These are phyloP conservation scores for Drosophila emarginata DNA, from an alignment of 2,888 invertebrate species.

Conservation along the genomic window DNA sequence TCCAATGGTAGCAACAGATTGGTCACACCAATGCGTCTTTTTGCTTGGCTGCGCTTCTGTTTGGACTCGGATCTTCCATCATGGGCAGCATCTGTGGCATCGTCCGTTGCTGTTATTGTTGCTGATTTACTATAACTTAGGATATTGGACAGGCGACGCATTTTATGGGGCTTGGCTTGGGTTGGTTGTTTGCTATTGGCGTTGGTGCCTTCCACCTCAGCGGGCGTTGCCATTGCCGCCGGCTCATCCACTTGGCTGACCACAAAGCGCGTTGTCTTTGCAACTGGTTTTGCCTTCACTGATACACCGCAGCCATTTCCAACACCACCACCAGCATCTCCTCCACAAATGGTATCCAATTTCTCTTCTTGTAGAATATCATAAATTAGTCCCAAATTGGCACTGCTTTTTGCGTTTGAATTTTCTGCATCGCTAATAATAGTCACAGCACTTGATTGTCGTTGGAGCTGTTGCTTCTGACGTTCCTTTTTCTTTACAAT, in stretches of 20 bases:
- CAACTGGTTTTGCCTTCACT: constrained; percentile 31
- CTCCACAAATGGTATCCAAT: constrained; percentile 50
- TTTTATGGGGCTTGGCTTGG: constrained; percentile 69
- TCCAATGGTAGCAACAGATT: constrained; percentile 78
- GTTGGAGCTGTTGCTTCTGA: constrained; percentile 23
- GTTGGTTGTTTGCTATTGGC: constrained; percentile 11
- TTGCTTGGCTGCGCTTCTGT: constrained; percentile 60
- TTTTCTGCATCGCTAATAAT: constrained; percentile 9
- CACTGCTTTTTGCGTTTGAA: constrained; percentile 8
- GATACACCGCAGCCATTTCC: background rate
- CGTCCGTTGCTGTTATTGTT: constrained; percentile 14
- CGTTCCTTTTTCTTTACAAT: constrained; percentile 80
- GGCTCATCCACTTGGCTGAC: constrained; percentile 81
- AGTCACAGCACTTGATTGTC: background rate
- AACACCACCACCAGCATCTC: background rate
- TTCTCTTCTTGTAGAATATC: constrained; percentile 81
- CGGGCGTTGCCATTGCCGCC: constrained; percentile 15
- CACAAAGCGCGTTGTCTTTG: constrained; percentile 74
- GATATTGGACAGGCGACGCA: constrained; percentile 82
- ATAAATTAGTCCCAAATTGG: constrained; percentile 82
- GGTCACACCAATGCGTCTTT: constrained; percentile 72
- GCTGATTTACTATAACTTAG: constrained; percentile 72
- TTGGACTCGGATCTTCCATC: constrained; percentile 20
- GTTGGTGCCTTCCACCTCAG: background rate
- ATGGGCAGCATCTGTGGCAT: constrained; percentile 6